A percentile compares a stretch with the other conserved stretches of the same genome.
phyloP scores from a whole-genome alignment of 1,140 invertebrate species.

The Aphelinus atriplicis region DNA sequence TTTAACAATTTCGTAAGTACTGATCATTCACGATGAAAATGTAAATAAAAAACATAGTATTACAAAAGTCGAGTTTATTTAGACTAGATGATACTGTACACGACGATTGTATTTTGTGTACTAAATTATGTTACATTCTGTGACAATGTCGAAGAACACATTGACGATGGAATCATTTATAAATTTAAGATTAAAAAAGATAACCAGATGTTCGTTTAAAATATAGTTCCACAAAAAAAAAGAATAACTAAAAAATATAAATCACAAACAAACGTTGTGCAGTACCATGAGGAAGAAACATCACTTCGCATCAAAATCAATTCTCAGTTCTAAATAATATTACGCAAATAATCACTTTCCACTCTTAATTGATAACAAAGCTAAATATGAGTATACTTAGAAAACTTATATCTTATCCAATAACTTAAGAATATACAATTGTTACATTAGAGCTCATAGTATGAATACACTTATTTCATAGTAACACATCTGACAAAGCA shows the following conservation, averaged over 20 bases:
- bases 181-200: constrained; percentile 33
- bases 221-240: constrained; percentile 10
- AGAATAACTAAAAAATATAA: too few species aligned
- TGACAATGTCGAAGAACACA: constrained; percentile 45
- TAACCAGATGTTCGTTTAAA: constrained; percentile 28
- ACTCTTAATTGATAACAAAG: constrained; percentile 2
- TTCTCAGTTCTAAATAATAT: constrained; percentile 6
- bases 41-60: constrained; percentile 33
- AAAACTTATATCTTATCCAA: constrained; percentile 21
- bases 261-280: constrained; percentile 6
- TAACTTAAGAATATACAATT: constrained; percentile 30
- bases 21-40: not conserved
- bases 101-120: constrained; percentile 28
- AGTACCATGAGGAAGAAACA: constrained; percentile 20
- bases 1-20: not conserved
- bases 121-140: constrained; percentile 34
- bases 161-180: constrained; percentile 45
- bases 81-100: constrained; percentile 56
- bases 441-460: constrained; percentile 8
- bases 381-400: constrained; percentile 18
- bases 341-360: constrained; percentile 4
- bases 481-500: constrained; percentile 13
- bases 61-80: constrained; percentile 47
- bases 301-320: constrained; percentile 1
- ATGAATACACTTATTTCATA: constrained; percentile 15